phyloP scores from a whole-genome alignment of 2,797 vertebrate genomes.

The Eidolon dupreanum region DNA sequence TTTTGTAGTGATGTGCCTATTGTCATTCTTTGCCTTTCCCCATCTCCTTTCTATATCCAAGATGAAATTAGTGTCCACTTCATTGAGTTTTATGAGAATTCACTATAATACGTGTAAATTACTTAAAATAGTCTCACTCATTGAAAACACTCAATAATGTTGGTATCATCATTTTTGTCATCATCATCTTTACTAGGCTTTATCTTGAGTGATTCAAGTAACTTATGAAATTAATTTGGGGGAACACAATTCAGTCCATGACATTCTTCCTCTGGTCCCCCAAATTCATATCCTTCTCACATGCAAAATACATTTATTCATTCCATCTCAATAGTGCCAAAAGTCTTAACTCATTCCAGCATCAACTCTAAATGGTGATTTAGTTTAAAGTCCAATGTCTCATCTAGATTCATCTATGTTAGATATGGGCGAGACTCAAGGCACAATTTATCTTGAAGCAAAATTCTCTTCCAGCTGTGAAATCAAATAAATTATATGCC shows the following conservation, averaged over 20 bases:
- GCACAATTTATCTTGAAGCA: not conserved
- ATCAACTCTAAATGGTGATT: not conserved
- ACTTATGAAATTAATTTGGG: not conserved
- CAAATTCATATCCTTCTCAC: not conserved
- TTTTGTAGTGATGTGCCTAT: not conserved
- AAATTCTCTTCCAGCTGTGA: not conserved
- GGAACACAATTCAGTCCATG: not conserved
- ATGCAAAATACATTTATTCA: not conserved
- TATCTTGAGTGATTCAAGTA: not conserved
- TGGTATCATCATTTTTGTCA: not conserved
- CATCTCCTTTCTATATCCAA: not conserved
- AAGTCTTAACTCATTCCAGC: not conserved
- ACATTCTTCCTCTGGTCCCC: not conserved
- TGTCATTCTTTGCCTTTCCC: not conserved
- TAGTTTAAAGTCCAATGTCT: not conserved
- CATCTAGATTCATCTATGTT: not conserved
- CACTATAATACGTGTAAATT: not conserved
- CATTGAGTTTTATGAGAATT: not conserved
- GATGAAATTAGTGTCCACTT: not conserved
- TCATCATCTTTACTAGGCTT: not conserved
- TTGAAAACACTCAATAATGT: not conserved
- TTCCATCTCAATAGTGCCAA: not conserved
- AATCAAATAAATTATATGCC: not conserved
- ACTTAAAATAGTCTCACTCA: not conserved
- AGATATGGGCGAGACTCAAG: not conserved